Base-by-base conservation (phyloP, 2,888 invertebrate genomes). In the Tortrix viridana region DNA sequence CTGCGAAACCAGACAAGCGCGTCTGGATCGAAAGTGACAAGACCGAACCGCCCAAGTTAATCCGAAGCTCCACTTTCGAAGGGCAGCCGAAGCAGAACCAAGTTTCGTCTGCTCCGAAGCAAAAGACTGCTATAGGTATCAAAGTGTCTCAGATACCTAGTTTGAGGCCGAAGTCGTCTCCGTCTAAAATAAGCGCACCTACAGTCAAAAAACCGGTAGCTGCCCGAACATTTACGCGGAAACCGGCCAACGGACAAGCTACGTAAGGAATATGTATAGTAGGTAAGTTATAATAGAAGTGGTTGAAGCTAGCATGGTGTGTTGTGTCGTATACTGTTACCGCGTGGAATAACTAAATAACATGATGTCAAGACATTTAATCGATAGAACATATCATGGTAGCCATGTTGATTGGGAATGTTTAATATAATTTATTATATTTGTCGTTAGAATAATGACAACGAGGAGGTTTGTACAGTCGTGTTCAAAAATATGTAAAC, bases 11-110 rank as follows among this genome's bases (percentile, higher is more conserved):
- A 7, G 95, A 95, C 63, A 93, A 91, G 49, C 88, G 93, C 67
- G 94, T 94, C 7, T 95, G 94, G 94, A 93, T 94, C 43, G 92
- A 93, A 61, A 76, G 85, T 64, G 81, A 85, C 56, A 85, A 88
- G 69, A 73, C 81, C 1, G 85, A 88, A 59, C 74, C 86, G 5
- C 86, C 92, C 0, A 86, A 89, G 69, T 77, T 95, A 32, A 93
- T 94, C 22, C 83, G 95, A 41, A 95, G 95, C 70, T 94, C 94
- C 4, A 95, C 95, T 0, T 95, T 95, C 76, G 95, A 95, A 69
- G 94, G 94, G 7, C 90, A 86, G 60, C 91, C 92, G 56, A 88
- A 88, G 67, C 79, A 74, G 44, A 76, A 72, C 3, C 82, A 82
- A 43, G 81, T 82, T 5, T 76, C 86, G 0, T 74, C 86, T 4